Percentiles rank a stretch among this genome's conserved stretches.
Conservation (phyloP, 2,797 vertebrate genomes). For the Zenarchopterus dispar region DNA sequence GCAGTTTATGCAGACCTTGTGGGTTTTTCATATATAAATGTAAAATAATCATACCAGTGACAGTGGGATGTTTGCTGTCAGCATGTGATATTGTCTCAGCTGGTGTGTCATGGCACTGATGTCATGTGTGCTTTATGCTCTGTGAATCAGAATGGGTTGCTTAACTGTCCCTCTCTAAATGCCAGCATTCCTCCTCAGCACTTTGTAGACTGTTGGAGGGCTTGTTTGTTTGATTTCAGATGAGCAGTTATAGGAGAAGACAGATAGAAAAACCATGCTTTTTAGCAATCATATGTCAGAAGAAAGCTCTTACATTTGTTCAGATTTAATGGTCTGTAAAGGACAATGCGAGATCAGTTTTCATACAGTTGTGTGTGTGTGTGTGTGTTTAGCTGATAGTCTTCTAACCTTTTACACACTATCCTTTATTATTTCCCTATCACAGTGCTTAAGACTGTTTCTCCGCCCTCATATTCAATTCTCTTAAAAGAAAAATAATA, state of each 20-base stretch:
- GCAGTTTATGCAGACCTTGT: neutral
- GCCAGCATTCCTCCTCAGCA: conserved; percentile 1
- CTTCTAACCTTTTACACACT: conserved; percentile 64
- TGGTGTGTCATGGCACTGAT: neutral
- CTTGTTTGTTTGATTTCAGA: conserved; percentile 27
- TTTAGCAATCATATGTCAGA: conserved; percentile 69
- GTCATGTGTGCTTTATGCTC: neutral
- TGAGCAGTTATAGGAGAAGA: conserved; percentile 24
- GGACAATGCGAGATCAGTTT: conserved; percentile 70
- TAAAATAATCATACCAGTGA: neutral
- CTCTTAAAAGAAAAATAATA: neutral
- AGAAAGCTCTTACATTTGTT: conserved; percentile 58
- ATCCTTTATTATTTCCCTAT: conserved; percentile 73
- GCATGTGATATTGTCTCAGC: neutral
- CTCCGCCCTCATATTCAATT: conserved; percentile 12
- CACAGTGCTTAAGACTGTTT: conserved; percentile 59
- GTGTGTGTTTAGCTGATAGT: conserved; percentile 47
- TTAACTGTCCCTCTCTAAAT: conserved; percentile 6
- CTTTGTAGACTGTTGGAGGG: conserved; percentile 4
- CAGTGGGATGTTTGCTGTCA: neutral
- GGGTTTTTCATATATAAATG: neutral
- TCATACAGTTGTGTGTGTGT: conserved; percentile 39
- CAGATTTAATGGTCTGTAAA: conserved; percentile 75
- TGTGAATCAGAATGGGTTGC: neutral
- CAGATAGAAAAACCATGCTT: conserved; percentile 46